A percentile compares a stretch with the other conserved stretches of the same genome.
Evolutionary conservation across 2,888 invertebrate genomes (phyloP).

Genomic region (Phanerotoma sp.): DNA sequence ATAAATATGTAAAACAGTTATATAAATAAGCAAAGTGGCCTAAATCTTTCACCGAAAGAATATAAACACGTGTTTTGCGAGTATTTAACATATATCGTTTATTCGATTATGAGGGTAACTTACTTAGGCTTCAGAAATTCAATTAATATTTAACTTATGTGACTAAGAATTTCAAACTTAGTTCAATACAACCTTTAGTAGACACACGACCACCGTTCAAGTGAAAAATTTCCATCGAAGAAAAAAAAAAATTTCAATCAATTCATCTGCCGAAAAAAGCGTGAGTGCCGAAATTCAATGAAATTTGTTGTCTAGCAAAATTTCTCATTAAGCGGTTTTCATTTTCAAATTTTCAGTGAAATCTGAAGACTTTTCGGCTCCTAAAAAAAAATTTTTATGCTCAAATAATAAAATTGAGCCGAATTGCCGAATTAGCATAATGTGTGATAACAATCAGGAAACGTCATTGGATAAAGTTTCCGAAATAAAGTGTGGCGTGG

Average conservation of each 20-base stretch:
- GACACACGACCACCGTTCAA: slow-evolving; percentile 22
- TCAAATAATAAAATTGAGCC: no score
- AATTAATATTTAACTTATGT: slow-evolving; percentile 47
- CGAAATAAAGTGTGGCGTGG: slow-evolving; percentile 35
- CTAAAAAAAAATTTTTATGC: no score
- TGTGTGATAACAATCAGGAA: slow-evolving; percentile 11
- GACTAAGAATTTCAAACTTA: slow-evolving; percentile 49
- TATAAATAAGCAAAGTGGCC: slow-evolving; percentile 2
- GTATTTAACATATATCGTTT: slow-evolving; percentile 45
- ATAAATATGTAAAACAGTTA: not conserved
- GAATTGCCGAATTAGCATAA: no score
- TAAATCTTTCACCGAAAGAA: not conserved
- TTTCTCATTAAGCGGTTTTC: no score
- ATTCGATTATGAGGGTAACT: slow-evolving; percentile 43
- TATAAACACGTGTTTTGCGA: slow-evolving; percentile 26
- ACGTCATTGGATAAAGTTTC: slow-evolving; percentile 30
- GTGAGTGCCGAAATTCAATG: no score
- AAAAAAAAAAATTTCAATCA: no score
- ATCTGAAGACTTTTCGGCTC: no score
- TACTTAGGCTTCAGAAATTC: slow-evolving; percentile 52
- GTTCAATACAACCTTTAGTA: slow-evolving; percentile 42
- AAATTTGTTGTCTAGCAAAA: no score
- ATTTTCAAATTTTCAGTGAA: no score
- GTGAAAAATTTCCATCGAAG: slow-evolving; percentile 12
- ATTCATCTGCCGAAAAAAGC: no score